phyloP scores from a whole-genome alignment of 2,113 vertebrate species.

The Forbesichthys agassizii region DNA sequence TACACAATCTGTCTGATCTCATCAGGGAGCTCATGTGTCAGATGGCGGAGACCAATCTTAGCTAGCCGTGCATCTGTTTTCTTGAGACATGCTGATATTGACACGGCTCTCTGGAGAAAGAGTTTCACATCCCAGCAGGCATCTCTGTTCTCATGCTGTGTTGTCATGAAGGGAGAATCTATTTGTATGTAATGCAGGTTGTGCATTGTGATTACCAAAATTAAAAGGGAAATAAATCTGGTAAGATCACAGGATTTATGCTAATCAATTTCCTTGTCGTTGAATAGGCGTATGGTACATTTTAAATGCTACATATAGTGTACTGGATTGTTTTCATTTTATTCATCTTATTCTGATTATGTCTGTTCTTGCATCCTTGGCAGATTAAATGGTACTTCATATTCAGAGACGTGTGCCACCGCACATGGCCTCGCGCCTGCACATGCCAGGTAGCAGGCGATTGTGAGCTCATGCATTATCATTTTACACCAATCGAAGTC shows the following conservation, averaged over 20 bases:
- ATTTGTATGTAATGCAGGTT: not conserved
- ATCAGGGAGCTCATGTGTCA: not conserved
- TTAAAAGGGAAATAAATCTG: not conserved
- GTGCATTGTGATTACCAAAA: not conserved
- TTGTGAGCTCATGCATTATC: too few species aligned
- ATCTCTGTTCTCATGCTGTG: conserved; percentile 28
- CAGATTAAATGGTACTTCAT: conserved; percentile 17
- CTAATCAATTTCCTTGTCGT: not conserved
- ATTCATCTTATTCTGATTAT: not conserved
- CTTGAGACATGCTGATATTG: conserved; percentile 58
- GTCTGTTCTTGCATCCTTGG: not conserved
- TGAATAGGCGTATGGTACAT: not conserved
- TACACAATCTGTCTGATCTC: not conserved
- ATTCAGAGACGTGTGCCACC: not conserved
- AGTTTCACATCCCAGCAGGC: conserved; percentile 52
- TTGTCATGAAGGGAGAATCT: conserved; percentile 42
- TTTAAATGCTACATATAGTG: not conserved
- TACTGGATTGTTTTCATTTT: not conserved
- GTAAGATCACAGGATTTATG: not conserved
- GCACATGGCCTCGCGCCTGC: too few species aligned
- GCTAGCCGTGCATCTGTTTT: conserved; percentile 11
- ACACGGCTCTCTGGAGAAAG: conserved; percentile 45
- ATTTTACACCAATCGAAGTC: too few species aligned
- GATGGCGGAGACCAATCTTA: not conserved
- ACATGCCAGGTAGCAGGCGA: too few species aligned